Conservation (phyloP, 2,888 invertebrate genomes). For the Cheilosia urbana region DNA sequence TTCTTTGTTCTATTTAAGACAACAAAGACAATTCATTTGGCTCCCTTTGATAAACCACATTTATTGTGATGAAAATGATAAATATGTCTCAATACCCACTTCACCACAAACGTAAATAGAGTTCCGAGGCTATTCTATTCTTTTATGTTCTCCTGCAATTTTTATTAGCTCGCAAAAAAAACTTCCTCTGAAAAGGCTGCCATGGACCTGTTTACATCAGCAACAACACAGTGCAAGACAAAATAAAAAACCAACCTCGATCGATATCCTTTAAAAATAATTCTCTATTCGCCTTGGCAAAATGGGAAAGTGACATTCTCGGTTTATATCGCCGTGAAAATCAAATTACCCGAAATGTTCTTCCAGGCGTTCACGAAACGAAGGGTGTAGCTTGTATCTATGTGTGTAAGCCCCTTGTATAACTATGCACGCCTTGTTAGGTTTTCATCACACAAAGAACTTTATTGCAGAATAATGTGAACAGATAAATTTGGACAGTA, state of each 20-base stretch:
- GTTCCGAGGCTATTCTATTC: slow-evolving; percentile 23
- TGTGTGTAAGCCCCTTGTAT: background rate
- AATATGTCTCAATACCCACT: slow-evolving; percentile 22
- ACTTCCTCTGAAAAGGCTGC: background rate
- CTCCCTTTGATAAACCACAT: slow-evolving; percentile 10
- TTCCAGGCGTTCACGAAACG: slow-evolving; percentile 8
- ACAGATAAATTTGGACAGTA: background rate
- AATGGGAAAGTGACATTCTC: slow-evolving; percentile 36
- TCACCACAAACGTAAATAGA: slow-evolving; percentile 21
- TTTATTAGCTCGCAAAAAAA: slow-evolving; percentile 16
- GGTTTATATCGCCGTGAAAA: slow-evolving; percentile 55
- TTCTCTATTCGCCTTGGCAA: slow-evolving; percentile 10
- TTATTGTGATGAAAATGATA: slow-evolving; percentile 40
- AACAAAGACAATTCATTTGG: slow-evolving; percentile 17
- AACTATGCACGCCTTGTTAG: slow-evolving; percentile 24
- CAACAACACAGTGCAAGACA: background rate
- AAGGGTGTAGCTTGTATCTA: background rate
- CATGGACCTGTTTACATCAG: slow-evolving; percentile 23
- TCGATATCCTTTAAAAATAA: slow-evolving; percentile 39
- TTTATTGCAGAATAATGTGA: background rate
- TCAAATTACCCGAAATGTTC: slow-evolving; percentile 48
- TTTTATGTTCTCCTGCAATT: background rate
- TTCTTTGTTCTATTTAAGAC: background rate
- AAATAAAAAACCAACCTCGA: slow-evolving; percentile 16
- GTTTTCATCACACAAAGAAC: slow-evolving; percentile 25